Conservation (phyloP, 2,797 vertebrate genomes). For the Sebastes steindachneri region DNA sequence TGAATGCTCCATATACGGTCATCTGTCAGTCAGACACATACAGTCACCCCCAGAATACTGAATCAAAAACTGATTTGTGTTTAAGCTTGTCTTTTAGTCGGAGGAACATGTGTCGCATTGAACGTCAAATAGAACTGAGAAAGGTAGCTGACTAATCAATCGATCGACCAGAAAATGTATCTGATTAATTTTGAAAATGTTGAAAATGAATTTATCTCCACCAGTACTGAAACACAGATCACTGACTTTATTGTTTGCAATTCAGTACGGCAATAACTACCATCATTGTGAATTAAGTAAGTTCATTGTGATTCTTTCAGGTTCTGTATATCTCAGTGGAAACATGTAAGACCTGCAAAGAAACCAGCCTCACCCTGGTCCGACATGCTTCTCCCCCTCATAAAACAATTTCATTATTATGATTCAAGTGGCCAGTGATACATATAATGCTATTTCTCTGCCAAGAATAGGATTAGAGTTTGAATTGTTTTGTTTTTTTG, state of each 20-base stretch:
- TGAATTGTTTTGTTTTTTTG: not conserved
- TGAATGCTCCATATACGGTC: slow-evolving; percentile 95
- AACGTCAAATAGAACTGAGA: not conserved
- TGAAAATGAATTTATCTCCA: not conserved
- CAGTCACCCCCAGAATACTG: not conserved
- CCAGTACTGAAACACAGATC: not conserved
- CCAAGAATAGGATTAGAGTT: not conserved
- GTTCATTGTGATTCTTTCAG: not conserved
- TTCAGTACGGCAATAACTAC: not conserved
- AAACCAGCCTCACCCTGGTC: not conserved
- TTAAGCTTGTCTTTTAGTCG: not conserved
- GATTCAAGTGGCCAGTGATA: not conserved
- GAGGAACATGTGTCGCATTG: not conserved
- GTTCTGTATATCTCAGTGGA: not conserved
- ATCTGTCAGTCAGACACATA: slow-evolving; percentile 84
- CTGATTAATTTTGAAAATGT: not conserved
- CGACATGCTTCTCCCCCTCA: not conserved
- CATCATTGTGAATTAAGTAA: not conserved
- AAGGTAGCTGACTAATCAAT: not conserved
- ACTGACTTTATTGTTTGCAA: not conserved
- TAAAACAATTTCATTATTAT: not conserved
- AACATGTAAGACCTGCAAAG: not conserved
- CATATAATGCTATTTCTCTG: not conserved
- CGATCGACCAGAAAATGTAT: not conserved
- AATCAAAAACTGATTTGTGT: not conserved